phyloP scores from a whole-genome alignment of 2,888 invertebrate species.

The Achlya flavicornis region DNA sequence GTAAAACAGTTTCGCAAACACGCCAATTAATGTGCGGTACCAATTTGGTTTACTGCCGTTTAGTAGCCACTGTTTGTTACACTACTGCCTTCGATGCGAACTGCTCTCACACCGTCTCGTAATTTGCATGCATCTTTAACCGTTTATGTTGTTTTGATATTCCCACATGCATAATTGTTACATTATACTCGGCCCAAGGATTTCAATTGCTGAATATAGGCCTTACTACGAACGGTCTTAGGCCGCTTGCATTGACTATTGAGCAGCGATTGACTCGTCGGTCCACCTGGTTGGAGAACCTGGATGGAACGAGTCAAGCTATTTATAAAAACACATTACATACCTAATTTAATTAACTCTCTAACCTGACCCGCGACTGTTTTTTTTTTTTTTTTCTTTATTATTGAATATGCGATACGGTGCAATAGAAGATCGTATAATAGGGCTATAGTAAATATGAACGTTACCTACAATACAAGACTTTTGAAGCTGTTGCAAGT shows the following conservation, averaged over 20 bases:
- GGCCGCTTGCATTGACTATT: no score
- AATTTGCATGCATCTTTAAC: neutral
- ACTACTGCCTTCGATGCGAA: constrained; percentile 10
- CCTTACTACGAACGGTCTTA: no score
- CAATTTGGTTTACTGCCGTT: constrained; percentile 27
- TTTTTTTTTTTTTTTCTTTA: neutral
- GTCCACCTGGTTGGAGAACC: no score
- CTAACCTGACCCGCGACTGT: neutral
- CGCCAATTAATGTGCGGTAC: constrained; percentile 33
- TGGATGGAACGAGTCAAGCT: no score
- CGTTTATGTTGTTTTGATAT: neutral
- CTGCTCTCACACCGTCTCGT: neutral
- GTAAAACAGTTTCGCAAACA: constrained; percentile 37
- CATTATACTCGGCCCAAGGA: no score
- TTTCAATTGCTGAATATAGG: no score
- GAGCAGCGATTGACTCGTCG: no score
- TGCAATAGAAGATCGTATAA: neutral
- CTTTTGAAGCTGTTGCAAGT: no score
- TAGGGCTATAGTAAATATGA: neutral
- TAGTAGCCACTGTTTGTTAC: constrained; percentile 19
- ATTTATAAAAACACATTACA: no score
- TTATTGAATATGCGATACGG: neutral
- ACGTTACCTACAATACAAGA: neutral
- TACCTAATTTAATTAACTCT: neutral
- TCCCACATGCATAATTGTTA: no score